phyloP scores from a whole-genome alignment of 2,888 invertebrate genomes.

The Mythimna loreyi region DNA sequence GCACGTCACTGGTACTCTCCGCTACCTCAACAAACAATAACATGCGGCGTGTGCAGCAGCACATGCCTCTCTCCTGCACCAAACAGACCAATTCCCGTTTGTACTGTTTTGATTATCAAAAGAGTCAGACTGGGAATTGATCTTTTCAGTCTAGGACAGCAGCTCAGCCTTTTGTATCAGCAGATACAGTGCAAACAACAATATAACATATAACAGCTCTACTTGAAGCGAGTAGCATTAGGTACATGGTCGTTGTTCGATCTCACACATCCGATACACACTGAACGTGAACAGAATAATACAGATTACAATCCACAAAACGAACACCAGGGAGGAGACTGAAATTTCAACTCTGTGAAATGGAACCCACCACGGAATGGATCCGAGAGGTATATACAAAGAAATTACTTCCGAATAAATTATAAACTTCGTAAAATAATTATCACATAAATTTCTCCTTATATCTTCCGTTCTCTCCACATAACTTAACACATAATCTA shows the following conservation, averaged over 20 bases:
- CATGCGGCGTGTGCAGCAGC: slow-evolving; percentile 73
- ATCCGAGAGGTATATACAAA: slow-evolving; percentile 86
- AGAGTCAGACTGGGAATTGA: slow-evolving; percentile 68
- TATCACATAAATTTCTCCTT: slow-evolving; percentile 90
- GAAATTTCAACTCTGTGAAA: slow-evolving; percentile 74
- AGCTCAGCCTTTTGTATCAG: slow-evolving; percentile 74
- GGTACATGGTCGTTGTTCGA: slow-evolving; percentile 80
- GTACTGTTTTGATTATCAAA: slow-evolving; percentile 74
- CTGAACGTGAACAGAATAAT: slow-evolving; percentile 80
- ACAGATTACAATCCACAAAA: slow-evolving; percentile 81
- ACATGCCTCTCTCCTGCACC: slow-evolving; percentile 65
- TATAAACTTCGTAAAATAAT: slow-evolving; percentile 90
- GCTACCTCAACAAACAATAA: slow-evolving; percentile 85
- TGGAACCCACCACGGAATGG: slow-evolving; percentile 72
- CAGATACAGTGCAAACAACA: slow-evolving; percentile 82
- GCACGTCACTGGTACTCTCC: slow-evolving; percentile 68
- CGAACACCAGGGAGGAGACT: slow-evolving; percentile 75
- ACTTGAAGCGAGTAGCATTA: slow-evolving; percentile 86
- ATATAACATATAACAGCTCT: slow-evolving; percentile 86
- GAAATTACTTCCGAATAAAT: slow-evolving; percentile 90
- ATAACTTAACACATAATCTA: slow-evolving; percentile 87
- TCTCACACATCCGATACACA: slow-evolving; percentile 81
- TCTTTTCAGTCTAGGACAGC: slow-evolving; percentile 63
- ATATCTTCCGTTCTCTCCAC: slow-evolving; percentile 84
- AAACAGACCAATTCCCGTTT: slow-evolving; percentile 65